phyloP scores from a whole-genome alignment of 2,888 invertebrate species.

The Gonocerus acuteangulatus region DNA sequence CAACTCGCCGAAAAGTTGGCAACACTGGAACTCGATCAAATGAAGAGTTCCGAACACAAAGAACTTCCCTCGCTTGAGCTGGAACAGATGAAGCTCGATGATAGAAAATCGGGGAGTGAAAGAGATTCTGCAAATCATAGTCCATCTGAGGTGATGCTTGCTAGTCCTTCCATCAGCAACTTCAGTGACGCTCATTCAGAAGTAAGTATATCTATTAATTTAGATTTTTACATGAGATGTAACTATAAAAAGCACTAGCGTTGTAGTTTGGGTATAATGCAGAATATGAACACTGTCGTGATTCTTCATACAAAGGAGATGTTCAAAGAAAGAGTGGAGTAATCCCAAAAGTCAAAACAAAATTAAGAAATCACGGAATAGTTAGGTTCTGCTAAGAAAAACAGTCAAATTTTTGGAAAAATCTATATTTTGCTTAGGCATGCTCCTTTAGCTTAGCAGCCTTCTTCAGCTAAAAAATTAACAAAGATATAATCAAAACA shows the following conservation, averaged over 20 bases:
- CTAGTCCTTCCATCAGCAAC: constrained; percentile 59
- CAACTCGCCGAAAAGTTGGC: constrained; percentile 25
- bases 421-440: too few species aligned
- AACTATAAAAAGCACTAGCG: neutral
- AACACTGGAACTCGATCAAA: constrained; percentile 31
- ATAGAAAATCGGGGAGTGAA: constrained; percentile 45
- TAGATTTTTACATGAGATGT: neutral
- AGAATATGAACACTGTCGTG: too few species aligned
- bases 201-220: constrained; percentile 43
- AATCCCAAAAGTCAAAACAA: too few species aligned
- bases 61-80: constrained; percentile 36
- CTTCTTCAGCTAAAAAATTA: too few species aligned
- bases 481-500: too few species aligned
- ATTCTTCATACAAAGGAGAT: too few species aligned
- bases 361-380: too few species aligned
- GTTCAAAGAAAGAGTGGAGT: too few species aligned
- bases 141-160: constrained; percentile 58
- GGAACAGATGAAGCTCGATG: constrained; percentile 33
- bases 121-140: constrained; percentile 73
- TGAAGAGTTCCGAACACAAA: constrained; percentile 34
- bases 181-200: constrained; percentile 64
- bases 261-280: too few species aligned
- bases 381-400: too few species aligned
- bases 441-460: too few species aligned
- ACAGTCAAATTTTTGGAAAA: too few species aligned